A percentile compares a stretch with the other conserved stretches of the same genome.
Conservation (phyloP, 1,140 invertebrate species). For the Pachypeltis micranthus region DNA sequence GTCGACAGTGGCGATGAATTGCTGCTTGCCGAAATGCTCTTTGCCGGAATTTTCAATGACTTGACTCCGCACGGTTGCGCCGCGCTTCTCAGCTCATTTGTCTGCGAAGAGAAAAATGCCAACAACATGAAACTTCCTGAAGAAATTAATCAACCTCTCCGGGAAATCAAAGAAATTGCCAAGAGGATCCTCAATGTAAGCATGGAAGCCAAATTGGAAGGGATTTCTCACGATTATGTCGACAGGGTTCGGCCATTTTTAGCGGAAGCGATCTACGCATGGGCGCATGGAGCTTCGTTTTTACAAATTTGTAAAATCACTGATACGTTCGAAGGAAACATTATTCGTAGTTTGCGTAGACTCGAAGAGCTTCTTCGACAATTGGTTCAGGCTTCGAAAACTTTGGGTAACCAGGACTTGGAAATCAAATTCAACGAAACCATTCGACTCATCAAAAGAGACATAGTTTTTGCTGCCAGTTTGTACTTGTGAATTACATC, state of each 20-base stretch:
- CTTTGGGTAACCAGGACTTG: constrained; percentile 89
- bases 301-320: constrained; percentile 91
- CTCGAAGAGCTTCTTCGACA: constrained; percentile 92
- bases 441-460: constrained; percentile 85
- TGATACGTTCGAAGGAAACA: constrained; percentile 96
- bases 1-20: constrained; percentile 93
- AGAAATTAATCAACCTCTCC: constrained; percentile 72
- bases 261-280: constrained; percentile 95
- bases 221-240: constrained; percentile 86
- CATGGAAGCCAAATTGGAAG: constrained; percentile 75
- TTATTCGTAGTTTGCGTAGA: constrained; percentile 92
- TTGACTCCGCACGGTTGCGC: constrained; percentile 71
- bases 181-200: constrained; percentile 83
- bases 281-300: constrained; percentile 92
- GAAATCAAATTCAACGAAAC: constrained; percentile 93
- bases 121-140: constrained; percentile 74
- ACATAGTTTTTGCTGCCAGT: constrained; percentile 98
- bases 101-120: constrained; percentile 88
- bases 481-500: constrained; percentile 84
- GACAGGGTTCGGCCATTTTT: constrained; percentile 86
- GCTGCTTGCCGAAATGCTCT: constrained; percentile 96
- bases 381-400: constrained; percentile 90
- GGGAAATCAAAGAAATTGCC: constrained; percentile 78
- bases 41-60: constrained; percentile 89
- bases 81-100: constrained; percentile 89